These are phyloP conservation scores for Drosophila tanythrix DNA, from an alignment of 2,888 invertebrate genomes.

Conservation along the genomic window DNA sequence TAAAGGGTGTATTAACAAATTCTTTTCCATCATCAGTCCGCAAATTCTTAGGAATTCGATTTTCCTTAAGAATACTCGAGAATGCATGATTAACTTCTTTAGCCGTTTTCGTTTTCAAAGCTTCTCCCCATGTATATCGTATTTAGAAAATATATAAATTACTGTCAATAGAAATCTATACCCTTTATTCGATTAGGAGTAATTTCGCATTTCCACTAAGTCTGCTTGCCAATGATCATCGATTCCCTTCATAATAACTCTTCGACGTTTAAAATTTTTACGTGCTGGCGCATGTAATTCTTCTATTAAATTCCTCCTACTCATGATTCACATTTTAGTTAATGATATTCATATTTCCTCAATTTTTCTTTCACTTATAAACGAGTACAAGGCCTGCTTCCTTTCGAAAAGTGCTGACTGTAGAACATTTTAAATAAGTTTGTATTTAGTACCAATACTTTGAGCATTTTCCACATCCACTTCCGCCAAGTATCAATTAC, in stretches of 20 bases:
- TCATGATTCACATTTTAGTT: not conserved
- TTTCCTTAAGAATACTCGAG: not conserved
- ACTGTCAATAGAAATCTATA: not conserved
- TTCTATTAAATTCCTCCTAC: not conserved
- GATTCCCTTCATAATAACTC: not conserved
- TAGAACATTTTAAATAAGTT: too few relatives aligned
- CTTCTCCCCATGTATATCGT: not conserved
- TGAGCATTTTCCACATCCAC: too few relatives aligned
- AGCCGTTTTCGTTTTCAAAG: not conserved
- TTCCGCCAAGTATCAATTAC: too few relatives aligned
- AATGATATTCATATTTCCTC: too few relatives aligned
- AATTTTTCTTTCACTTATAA: too few relatives aligned
- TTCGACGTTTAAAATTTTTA: not conserved
- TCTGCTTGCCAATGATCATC: not conserved
- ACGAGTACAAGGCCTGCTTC: too few relatives aligned
- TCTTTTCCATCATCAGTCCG: too few relatives aligned
- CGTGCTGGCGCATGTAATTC: not conserved
- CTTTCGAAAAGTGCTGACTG: too few relatives aligned
- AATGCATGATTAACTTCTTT: not conserved
- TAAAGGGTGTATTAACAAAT: too few relatives aligned
- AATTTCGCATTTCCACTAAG: not conserved
- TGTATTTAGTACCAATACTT: too few relatives aligned
- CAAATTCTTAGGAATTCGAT: conserved; percentile 18
- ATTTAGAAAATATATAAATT: not conserved
- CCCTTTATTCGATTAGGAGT: not conserved